Percentiles rank a stretch among this genome's conserved stretches.
Evolutionary conservation across 2,797 vertebrate species (phyloP).

Genomic region (Catamblyrhynchus diadema): DNA sequence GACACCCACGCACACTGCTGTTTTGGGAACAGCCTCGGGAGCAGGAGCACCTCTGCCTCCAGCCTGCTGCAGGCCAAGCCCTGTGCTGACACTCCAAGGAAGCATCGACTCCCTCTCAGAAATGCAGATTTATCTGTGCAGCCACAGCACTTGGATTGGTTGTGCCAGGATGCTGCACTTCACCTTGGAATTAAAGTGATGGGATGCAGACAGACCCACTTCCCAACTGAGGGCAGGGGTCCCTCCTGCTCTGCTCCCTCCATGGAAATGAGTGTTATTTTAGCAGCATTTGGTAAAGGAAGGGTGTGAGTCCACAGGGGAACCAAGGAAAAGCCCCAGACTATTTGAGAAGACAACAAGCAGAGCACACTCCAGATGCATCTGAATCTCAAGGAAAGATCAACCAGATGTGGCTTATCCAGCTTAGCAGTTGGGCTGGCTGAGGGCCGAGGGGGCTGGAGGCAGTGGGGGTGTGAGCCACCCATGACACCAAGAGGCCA

Average conservation of each 20-base stretch:
- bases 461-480: neutral
- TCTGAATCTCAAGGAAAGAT: neutral
- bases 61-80: neutral
- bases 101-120: neutral
- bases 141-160: accelerated
- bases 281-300: neutral
- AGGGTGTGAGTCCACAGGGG: neutral
- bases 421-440: neutral
- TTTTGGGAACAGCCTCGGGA: neutral
- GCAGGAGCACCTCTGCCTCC: neutral
- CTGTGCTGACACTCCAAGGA: neutral
- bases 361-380: neutral
- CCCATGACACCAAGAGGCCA: neutral
- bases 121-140: neutral
- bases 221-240: accelerated
- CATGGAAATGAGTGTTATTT: neutral
- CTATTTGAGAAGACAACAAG: neutral
- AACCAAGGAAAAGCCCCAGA: neutral
- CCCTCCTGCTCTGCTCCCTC: neutral
- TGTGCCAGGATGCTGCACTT: neutral
- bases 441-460: neutral
- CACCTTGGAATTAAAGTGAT: neutral
- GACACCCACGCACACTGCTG: accelerated
- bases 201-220: neutral
- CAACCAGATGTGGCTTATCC: neutral